Percentiles rank a stretch among this genome's conserved stretches.
Conservation (phyloP, 2,888 invertebrate species). For the Glaucopsyche alexis region DNA sequence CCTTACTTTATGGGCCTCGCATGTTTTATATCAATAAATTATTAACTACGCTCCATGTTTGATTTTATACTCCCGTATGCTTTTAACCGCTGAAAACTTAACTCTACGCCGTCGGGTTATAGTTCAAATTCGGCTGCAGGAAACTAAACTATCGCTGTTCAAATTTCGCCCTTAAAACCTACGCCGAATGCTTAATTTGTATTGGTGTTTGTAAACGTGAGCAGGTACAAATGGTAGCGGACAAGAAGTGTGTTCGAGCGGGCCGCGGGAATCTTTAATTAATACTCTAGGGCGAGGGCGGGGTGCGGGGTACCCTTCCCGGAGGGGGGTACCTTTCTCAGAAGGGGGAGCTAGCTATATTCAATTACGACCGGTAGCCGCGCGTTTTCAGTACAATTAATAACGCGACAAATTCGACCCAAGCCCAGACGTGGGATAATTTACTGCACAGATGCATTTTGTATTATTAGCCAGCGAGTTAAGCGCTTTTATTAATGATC, state of each 20-base stretch:
- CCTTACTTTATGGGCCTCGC: constrained; percentile 78
- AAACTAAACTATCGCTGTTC: constrained; percentile 46
- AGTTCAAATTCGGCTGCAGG: constrained; percentile 55
- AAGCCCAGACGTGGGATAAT: constrained; percentile 45
- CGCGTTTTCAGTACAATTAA: constrained; percentile 58
- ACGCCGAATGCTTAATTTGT: constrained; percentile 64
- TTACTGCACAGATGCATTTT: constrained; percentile 44
- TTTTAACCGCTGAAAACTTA: constrained; percentile 58
- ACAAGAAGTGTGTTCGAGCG: constrained; percentile 49
- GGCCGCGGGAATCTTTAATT: constrained; percentile 75
- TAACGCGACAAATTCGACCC: constrained; percentile 51
- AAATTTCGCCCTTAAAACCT: constrained; percentile 63
- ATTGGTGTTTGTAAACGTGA: constrained; percentile 52
- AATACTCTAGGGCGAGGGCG: constrained; percentile 67
- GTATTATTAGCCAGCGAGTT: constrained; percentile 38
- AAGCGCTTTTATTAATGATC: not conserved
- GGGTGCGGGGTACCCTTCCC: not conserved
- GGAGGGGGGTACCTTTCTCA: not conserved
- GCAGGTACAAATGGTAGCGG: constrained; percentile 54
- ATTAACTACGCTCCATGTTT: constrained; percentile 77
- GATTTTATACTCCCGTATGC: constrained; percentile 68
- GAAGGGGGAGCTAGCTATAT: constrained; percentile 58
- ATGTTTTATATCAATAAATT: constrained; percentile 80
- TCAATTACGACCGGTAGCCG: constrained; percentile 67
- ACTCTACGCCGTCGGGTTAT: constrained; percentile 59